Evolutionary conservation across 2,888 invertebrate species (phyloP).

Genomic region (Craniophora ligustri): DNA sequence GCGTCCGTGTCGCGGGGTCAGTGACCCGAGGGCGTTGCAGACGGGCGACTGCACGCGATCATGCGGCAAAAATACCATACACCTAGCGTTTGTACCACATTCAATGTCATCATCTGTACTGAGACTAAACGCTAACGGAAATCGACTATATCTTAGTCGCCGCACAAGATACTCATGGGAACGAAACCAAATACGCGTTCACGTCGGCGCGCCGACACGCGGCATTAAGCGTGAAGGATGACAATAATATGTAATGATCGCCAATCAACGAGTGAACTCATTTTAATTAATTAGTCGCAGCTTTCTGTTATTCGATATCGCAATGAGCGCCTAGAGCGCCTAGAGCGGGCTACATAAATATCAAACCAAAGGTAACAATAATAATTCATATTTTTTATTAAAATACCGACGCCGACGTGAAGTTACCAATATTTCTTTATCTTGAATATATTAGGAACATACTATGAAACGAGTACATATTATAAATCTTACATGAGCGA

Average conservation of each 20-base stretch:
- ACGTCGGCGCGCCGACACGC: neutral
- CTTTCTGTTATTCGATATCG: constrained; percentile 29
- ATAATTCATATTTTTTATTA: too few relatives aligned
- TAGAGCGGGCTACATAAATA: constrained; percentile 8
- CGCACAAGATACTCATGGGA: constrained; percentile 21
- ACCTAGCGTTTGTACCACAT: constrained; percentile 23
- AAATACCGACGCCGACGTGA: too few relatives aligned
- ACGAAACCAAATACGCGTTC: constrained; percentile 9
- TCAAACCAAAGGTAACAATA: neutral
- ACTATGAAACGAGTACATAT: too few relatives aligned
- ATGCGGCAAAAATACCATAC: constrained; percentile 41
- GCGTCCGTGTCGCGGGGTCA: constrained; percentile 35
- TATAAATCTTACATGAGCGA: too few relatives aligned
- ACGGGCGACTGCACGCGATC: constrained; percentile 63
- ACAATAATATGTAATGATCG: constrained; percentile 12
- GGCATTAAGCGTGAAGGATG: constrained; percentile 14
- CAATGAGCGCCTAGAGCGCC: constrained; percentile 10
- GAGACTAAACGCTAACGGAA: constrained; percentile 20
- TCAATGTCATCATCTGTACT: constrained; percentile 41
- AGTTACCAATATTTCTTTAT: too few relatives aligned
- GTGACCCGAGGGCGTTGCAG: constrained; percentile 58
- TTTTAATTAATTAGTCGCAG: constrained; percentile 15
- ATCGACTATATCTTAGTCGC: constrained; percentile 2
- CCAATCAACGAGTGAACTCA: neutral
- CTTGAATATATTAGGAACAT: too few relatives aligned